Conservation (phyloP, 1,140 invertebrate species). For the Aphelenchoides besseyi region DNA sequence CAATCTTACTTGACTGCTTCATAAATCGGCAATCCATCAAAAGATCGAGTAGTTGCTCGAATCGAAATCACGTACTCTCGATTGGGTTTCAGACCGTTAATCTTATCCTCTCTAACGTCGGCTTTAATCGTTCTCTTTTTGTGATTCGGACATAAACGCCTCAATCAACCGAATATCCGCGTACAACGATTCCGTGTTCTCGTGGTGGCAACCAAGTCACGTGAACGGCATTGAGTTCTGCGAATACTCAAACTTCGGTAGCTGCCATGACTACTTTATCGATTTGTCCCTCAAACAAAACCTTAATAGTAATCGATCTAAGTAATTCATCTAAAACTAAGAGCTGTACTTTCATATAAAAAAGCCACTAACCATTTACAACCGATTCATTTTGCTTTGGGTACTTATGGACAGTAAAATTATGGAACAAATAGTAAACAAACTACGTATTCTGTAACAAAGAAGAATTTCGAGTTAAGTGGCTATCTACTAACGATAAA, state of each 20-base stretch:
- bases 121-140: constrained; percentile 76
- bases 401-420: background rate
- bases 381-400: background rate
- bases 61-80: constrained; percentile 92
- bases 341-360: too few species aligned
- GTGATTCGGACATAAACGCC: constrained; percentile 88
- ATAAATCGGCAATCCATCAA: constrained; percentile 83
- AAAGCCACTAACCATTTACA: background rate
- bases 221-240: constrained; percentile 75
- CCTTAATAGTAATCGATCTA: background rate
- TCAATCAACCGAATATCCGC: constrained; percentile 80
- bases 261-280: constrained; percentile 80
- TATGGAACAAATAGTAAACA: background rate
- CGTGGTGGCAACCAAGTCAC: constrained; percentile 55
- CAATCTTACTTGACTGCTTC: constrained; percentile 77
- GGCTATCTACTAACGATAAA: background rate
- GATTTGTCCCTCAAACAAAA: constrained; percentile 64
- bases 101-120: constrained; percentile 75
- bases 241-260: constrained; percentile 73
- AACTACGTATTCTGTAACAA: background rate
- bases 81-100: constrained; percentile 78
- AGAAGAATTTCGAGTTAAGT: background rate
- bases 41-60: constrained; percentile 81
- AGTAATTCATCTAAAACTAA: background rate
- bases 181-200: constrained; percentile 73